Evolutionary conservation across 2,113 vertebrate genomes (phyloP), one percentile per base, ranked within the genome.

Genomic region (Pipra filicauda): DNA sequence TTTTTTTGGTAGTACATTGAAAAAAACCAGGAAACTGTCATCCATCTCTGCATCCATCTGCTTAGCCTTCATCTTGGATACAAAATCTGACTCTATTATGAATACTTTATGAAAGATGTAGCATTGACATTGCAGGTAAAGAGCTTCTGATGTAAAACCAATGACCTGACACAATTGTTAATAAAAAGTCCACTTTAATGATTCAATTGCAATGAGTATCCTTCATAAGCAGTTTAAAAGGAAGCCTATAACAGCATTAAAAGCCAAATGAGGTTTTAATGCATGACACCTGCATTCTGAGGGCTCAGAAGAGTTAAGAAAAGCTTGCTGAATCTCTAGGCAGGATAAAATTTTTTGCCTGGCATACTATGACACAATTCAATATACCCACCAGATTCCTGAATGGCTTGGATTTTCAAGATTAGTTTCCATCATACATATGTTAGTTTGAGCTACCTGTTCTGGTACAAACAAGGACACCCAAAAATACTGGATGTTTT

Each of bases 151-250:
- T 92, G 80, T 52, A 81, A 91, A 95, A 91, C 69, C 79, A 74
- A 57, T 67, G 86, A 93, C 86, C 79, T 92, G 91, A 92, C 61
- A 91, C 33, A 95, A 65, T 2, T 67, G 21, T 71, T 94, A 92
- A 93, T 83, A 92, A 80, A 86, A 93, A 92, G 83, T 88, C 67
- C 52, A 55, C 33, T 87, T 78, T 67, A 92, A 96, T 91, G 91
- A 92, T 89, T 93, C 91, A 93, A 39, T 30, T 78, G 52, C 61
- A 93, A 74, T 52, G 41, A 91, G 23, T 67, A 92, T 61, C 79
- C 33, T 92, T 93, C 86, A 86, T 59, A 84, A 94, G 76, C 51
- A 91, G 89, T 93, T 96, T 93, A 86, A 95, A 77, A 91, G 30
- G 51, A 86, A 92, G 51, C 5, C 30, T 91, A 5, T 62, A 88